Base-by-base conservation (phyloP, 2,888 invertebrate species). In the Alcis repandata region DNA sequence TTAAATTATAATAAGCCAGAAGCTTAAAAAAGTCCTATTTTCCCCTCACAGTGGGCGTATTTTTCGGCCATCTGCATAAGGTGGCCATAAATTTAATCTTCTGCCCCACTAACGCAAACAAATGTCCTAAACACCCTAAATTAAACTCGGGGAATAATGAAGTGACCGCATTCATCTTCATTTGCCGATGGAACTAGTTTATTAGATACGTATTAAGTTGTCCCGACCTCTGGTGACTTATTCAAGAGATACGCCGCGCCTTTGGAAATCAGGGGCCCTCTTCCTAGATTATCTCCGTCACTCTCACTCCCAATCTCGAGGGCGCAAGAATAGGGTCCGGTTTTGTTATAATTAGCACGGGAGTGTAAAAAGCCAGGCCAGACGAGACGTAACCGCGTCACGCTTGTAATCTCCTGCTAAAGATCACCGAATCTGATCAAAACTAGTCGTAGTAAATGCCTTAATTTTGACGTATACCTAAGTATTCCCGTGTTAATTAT, bases 81-180 rank as follows among this genome's bases (percentile, higher is more conserved):
- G 45, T 59, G 33, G 49, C 49, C 43, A 56, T 64, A 64, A 64
- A 64, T 64, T 51, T 32, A 51, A 59, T 64, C 59, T 43, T 36
- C 43, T 22, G 54, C 36, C 67, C 59, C 75, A 66, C 86, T 91
- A 91, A 92, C 90, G 83, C 84, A 85, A 84, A 92, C 82, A 81
- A 91, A 92, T 91, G 89, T 86, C 79, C 82, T 81, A 89, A 86
- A 84, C 76, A 78, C 76, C 81, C 84, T 77, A 88, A 91, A 92
- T 91, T 91, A 92, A 91, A 90, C 88, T 87, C 83, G 73, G 81
- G 73, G 83, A 83, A 84, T 89, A 91, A 91, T 88, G 87, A 90
- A 91, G 86, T 88, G 90, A 82, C 74, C 82, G 73, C 90, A 91
- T 92, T 91, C 83, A 79, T 92, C 92, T 92, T 88, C 83, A 92